Base-by-base conservation (phyloP, 2,797 vertebrate genomes). In the Arvicola amphibius region DNA sequence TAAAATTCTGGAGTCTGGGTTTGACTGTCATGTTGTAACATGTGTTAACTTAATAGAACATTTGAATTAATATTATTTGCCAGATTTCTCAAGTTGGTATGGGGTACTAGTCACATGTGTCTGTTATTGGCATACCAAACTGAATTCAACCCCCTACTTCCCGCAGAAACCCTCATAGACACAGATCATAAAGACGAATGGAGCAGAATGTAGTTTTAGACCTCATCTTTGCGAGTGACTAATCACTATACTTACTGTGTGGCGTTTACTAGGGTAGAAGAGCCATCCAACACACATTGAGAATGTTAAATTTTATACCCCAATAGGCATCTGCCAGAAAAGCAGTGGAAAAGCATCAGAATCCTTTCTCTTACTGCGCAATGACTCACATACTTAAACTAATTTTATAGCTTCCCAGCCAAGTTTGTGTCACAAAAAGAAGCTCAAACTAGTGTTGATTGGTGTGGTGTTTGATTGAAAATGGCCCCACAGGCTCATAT, bases 81-180 rank as follows among this genome's bases (percentile, higher is more conserved):
- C 95, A 98, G 88, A 83, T 99, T 99, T 98, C 99, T 99, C 12
- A 98, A 99, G 84, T 99, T 99, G 37, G 97, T 99, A 71, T 99
- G 97, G 99, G 99, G 83, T 99, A 99, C 98, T 99, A 99, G 99
- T 97, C 98, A 94, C 99, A 99, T 23, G 90, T 98, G 0, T 98
- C 99, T 16, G 98, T 99, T 77, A 97, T 99, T 11, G 25, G 83
- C 43, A 86, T 69, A 27, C 43, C 65, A 86, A 69, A 51, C 84
- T 69, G 21, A 86, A 51, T 86, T n/a, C 63, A 69, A n/a, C 17
- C 32, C 32, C 34, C 61, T 85, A 2, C n/a, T 51, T 51, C 43
- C 5, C 12, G 23, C 14, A 4, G 32, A 25, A 85, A 23, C 61
- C 34, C 63, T 34, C 43, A 85, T 37, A 67, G 59, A 46, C 40